These are phyloP conservation scores for Alexandromys fortis DNA, from an alignment of 2,113 vertebrate genomes.

Conservation along the genomic window DNA sequence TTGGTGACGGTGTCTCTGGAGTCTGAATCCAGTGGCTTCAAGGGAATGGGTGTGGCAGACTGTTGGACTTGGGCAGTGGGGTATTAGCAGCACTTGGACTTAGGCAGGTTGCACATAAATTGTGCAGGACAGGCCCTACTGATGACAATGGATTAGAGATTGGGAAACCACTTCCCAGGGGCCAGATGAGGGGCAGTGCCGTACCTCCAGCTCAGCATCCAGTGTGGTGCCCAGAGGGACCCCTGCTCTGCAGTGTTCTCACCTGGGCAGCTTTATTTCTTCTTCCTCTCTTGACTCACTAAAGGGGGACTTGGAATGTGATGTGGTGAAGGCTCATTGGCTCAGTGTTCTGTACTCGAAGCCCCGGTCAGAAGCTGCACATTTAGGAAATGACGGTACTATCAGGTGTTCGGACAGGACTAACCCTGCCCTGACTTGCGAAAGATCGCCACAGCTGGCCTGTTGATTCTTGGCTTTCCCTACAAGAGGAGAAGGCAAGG, in stretches of 20 bases:
- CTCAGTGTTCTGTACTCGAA: too few relatives aligned
- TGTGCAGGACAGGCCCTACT: not conserved
- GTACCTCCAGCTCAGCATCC: not conserved
- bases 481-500: too few relatives aligned
- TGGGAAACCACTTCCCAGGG: not conserved
- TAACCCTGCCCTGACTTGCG: not conserved
- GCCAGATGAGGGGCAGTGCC: too few relatives aligned
- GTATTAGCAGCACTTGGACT: not conserved
- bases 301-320: not conserved
- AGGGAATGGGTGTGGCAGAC: too few relatives aligned
- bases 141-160: not conserved
- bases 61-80: not conserved
- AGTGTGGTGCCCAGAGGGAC: not conserved
- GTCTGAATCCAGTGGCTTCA: not conserved
- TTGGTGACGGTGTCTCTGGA: not conserved
- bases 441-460: not conserved
- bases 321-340: not conserved
- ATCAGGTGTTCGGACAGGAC: not conserved
- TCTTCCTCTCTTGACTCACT: not conserved
- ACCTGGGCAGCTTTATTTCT: not conserved
- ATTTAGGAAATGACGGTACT: not conserved
- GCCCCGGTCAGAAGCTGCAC: not conserved
- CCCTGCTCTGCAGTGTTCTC: too few relatives aligned
- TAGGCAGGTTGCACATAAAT: not conserved
- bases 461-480: not conserved